phyloP scores from a whole-genome alignment of 1,140 invertebrate species.

The Drosophila cardini region DNA sequence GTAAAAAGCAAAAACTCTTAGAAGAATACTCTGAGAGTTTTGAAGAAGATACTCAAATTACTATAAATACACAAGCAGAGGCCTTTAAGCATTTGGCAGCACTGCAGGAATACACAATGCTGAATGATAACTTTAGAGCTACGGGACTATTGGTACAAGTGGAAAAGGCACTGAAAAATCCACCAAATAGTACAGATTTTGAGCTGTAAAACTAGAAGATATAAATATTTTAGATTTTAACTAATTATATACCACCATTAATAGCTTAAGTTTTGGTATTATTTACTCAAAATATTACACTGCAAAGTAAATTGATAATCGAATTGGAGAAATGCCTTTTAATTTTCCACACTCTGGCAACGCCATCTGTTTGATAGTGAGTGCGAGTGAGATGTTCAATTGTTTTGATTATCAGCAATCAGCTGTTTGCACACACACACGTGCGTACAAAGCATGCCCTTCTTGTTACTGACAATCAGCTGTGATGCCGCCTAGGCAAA shows the following conservation, averaged over 20 bases:
- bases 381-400: neutral
- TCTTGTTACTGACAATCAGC: neutral
- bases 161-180: slow-evolving; percentile 53
- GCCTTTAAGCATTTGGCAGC: slow-evolving; percentile 54
- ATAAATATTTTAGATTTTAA: neutral
- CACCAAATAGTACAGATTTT: slow-evolving; percentile 44
- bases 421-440: slow-evolving; percentile 9
- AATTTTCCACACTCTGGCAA: neutral
- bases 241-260: too few species aligned
- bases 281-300: neutral
- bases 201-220: slow-evolving; percentile 20
- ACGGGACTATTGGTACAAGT: slow-evolving; percentile 63
- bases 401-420: neutral
- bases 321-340: neutral
- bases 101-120: slow-evolving; percentile 68
- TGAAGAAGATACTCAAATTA: slow-evolving; percentile 14
- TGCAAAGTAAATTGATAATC: neutral
- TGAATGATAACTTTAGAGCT: slow-evolving; percentile 67
- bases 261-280: neutral
- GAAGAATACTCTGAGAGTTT: too few species aligned
- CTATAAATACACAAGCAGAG: slow-evolving; percentile 38
- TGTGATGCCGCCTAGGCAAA: neutral
- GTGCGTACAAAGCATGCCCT: neutral
- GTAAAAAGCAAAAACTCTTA: too few species aligned
- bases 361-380: neutral